phyloP scores from a whole-genome alignment of 2,888 invertebrate genomes.

The Acutogordius australiensis region DNA sequence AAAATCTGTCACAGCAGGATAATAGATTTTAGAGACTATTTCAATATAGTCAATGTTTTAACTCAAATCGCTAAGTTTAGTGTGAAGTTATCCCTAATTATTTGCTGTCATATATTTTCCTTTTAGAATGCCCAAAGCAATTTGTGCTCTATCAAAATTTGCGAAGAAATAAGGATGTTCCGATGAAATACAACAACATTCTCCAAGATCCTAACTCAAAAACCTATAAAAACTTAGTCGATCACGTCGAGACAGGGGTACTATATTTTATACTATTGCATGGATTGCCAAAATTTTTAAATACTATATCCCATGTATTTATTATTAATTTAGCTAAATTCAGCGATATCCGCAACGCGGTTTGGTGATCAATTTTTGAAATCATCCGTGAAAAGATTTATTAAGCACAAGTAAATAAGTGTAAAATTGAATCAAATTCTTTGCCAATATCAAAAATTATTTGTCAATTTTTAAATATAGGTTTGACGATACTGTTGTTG shows the following conservation, averaged over 20 bases:
- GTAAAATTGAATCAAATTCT: too few relatives aligned
- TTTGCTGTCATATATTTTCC: too few relatives aligned
- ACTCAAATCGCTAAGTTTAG: too few relatives aligned
- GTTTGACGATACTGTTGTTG: background rate
- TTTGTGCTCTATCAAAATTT: background rate
- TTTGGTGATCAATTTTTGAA: too few relatives aligned
- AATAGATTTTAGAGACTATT: too few relatives aligned
- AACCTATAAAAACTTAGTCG: background rate
- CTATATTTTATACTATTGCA: background rate
- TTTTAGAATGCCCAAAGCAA: slow-evolving; percentile 5
- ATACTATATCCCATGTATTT: background rate
- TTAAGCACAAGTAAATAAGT: too few relatives aligned
- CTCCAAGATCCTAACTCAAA: background rate
- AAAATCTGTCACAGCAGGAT: too few relatives aligned
- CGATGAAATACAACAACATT: background rate
- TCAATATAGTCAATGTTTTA: too few relatives aligned
- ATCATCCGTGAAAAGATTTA: too few relatives aligned
- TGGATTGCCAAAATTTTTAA: background rate
- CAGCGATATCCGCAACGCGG: too few relatives aligned
- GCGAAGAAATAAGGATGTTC: background rate
- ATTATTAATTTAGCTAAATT: background rate
- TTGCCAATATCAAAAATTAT: too few relatives aligned
- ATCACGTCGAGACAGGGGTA: background rate
- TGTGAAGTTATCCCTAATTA: too few relatives aligned
- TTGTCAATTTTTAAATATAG: background rate